Evolutionary conservation across 2,797 vertebrate species (phyloP), one percentile per base, ranked within the genome.

Genomic region (Pitangus sulphuratus): DNA sequence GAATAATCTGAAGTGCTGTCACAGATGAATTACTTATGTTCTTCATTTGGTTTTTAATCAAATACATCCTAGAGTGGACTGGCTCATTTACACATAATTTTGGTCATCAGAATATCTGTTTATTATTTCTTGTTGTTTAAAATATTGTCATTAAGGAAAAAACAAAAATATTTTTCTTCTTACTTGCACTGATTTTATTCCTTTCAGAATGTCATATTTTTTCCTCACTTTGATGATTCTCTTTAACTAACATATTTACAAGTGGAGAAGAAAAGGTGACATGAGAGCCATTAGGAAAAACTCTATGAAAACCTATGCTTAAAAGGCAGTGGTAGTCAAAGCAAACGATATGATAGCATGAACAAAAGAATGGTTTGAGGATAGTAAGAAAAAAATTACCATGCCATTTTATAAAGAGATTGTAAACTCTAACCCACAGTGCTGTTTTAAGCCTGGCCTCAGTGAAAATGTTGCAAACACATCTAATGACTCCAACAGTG

Each of bases 261-360:
- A 5, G 2, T n/a, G 12, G 19, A n/a, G 30, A 50, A 26, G 37
- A 42, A 57, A 40, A 28, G 4, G 1, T 53, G 7, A 50, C 7
- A 16, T 11, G 20, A 65, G 7, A 48, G 20, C 3, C 33, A 25
- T 68, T 53, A 82, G 5, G 17, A 25, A 48, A 57, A 81, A 2
- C 10, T 96, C 57, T 76, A 17, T 35, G 58, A 33, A 89, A 95
- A 89, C 5, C 13, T 95, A 42, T 78, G 57, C 30, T 75, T 80
- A 68, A 84, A 86, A 86, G 9, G 7, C 35, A 44, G 18, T 33
- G 19, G 66, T 92, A 78, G 91, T 95, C 84, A 93, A 95, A 92
- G 25, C 42, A 93, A 92, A 87, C 30, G 65, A 61, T n/a, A 65
- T 61, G 65, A 61, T 31, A 79, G 10, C 53, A 84, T 54, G 26